A percentile compares a stretch with the other conserved stretches of the same genome.
Evolutionary conservation across 2,888 invertebrate genomes (phyloP).

Genomic region (Diplolepis rosae): DNA sequence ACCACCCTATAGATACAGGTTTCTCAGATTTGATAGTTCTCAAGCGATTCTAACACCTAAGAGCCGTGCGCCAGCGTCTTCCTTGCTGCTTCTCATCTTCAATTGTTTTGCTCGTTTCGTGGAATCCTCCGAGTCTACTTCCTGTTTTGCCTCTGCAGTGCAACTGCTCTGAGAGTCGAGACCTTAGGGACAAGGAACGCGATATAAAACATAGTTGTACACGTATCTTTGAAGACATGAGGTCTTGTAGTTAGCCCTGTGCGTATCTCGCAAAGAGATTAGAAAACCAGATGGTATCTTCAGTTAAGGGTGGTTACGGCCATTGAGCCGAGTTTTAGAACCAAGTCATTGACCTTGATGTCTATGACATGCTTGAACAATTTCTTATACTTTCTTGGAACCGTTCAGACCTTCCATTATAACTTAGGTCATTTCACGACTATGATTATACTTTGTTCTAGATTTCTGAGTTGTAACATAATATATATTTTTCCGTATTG

Average conservation of each 20-base stretch:
- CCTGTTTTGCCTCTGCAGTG: slow-evolving; percentile 4
- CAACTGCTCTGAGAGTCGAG: background rate
- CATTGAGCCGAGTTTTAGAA: background rate
- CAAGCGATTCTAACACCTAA: slow-evolving; percentile 6
- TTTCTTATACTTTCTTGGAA: background rate
- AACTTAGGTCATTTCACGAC: too few species aligned
- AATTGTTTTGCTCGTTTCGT: slow-evolving; percentile 17
- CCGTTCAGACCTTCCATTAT: too few species aligned
- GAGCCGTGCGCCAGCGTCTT: background rate
- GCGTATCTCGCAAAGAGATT: background rate
- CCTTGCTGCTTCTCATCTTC: slow-evolving; percentile 11
- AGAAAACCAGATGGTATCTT: background rate
- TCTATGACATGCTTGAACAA: slow-evolving; percentile 3
- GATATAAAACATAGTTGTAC: background rate
- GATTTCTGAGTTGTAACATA: too few species aligned
- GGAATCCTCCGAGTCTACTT: slow-evolving; percentile 8
- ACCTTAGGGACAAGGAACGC: background rate
- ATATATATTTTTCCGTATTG: too few species aligned
- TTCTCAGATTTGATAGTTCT: slow-evolving; percentile 3
- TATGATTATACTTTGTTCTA: too few species aligned
- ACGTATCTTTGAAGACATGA: background rate
- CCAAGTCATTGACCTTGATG: slow-evolving; percentile 1
- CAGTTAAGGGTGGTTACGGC: background rate
- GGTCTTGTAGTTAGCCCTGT: background rate
- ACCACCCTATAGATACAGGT: too few species aligned